A percentile compares a stretch with the other conserved stretches of the same genome.
These are phyloP conservation scores for Yoshiicerus persimilis DNA, from an alignment of 1,140 invertebrate genomes.

Conservation along the genomic window DNA sequence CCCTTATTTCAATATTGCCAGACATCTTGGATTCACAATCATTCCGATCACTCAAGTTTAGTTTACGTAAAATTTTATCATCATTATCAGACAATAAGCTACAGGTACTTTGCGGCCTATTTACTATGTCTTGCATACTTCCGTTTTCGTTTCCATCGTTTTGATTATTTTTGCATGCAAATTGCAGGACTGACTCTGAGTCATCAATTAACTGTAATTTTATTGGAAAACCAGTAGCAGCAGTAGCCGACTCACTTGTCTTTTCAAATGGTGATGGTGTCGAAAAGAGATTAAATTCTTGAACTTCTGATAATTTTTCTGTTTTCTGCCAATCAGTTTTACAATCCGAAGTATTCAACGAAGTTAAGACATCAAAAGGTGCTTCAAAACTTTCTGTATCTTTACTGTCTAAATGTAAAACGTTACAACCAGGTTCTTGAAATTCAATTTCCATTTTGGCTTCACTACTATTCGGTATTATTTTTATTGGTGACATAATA, in stretches of 20 bases:
- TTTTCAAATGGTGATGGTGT: neutral
- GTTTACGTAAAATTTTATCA: neutral
- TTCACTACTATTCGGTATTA: too few species aligned
- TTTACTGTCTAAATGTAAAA: too few species aligned
- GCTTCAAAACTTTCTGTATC: too few species aligned
- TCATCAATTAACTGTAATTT: neutral
- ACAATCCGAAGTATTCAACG: too few species aligned
- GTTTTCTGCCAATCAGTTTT: too few species aligned
- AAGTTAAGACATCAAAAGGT: too few species aligned
- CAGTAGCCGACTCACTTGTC: neutral
- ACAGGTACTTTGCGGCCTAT: neutral
- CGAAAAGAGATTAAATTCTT: neutral
- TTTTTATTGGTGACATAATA: too few species aligned
- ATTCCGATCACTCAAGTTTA: neutral
- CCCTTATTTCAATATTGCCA: neutral
- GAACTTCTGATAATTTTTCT: too few species aligned
- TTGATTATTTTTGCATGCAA: neutral
- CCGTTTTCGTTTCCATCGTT: neutral
- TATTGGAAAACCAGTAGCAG: neutral
- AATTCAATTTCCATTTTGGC: too few species aligned
- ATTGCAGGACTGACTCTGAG: neutral
- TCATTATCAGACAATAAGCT: neutral
- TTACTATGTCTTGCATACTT: neutral
- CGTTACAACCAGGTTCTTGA: too few species aligned
- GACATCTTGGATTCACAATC: neutral